Evolutionary conservation across 2,888 invertebrate species (phyloP), one percentile per base, ranked within the genome.

Genomic region (Cantharis lateralis): DNA sequence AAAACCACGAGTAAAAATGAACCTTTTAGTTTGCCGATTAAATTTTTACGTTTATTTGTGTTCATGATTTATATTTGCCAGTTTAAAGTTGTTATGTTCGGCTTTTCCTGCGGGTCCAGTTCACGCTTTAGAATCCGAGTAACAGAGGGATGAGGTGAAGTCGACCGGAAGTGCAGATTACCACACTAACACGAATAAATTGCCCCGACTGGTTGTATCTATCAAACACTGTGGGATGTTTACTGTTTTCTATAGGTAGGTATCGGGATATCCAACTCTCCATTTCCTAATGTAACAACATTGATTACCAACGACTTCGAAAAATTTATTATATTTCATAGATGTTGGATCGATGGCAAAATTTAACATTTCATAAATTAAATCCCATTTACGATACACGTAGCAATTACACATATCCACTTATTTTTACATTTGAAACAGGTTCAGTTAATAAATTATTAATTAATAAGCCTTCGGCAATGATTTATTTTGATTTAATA

Each of bases 91-190:
- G 74, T 74, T 77, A 74, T 72, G 73, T 77, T 72, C 70, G 73
- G 73, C 66, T 70, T 70, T 72, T 72, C 69, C 70, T 70, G 62
- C 74, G 68, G 64, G 75, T 70, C 72, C 74, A 72, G 71, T 72
- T 76, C 73, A 62, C 77, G 76, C 73, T 73, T 74, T 74, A 69
- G 68, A 72, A 73, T 71, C 68, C 62, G 15, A 63, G 32, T 20
- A 28, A 75, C 70, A 71, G 66, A 72, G 79, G 76, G 74, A 63
- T 72, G 82, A 81, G 78, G 83, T 82, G 83, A 84, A 86, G 83
- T 85, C 85, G 82, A 84, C 84, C 85, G 86, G 85, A 86, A 86
- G 85, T 85, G 83, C 82, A 86, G 86, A 86, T 86, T 86, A 85
- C 85, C 84, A 84, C 83, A 82, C 85, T 85, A 84, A 85, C 84